A percentile compares a stretch with the other conserved stretches of the same genome.
phyloP scores from a whole-genome alignment of 2,888 invertebrate species.

The Tetranychus piercei region DNA sequence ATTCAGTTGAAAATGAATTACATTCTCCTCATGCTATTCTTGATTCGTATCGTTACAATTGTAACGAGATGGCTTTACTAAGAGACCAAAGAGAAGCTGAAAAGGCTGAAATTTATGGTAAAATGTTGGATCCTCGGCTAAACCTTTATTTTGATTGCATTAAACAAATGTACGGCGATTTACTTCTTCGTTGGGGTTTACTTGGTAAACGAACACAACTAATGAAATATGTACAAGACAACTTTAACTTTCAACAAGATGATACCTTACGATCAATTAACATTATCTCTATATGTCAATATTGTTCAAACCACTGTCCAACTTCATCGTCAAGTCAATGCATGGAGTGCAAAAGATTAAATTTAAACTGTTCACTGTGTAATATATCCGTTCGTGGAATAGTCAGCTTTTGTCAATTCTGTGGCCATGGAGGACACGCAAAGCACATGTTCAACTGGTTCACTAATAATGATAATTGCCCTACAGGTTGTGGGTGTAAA shows the following conservation, averaged over 20 bases:
- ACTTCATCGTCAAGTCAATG: conserved; percentile 37
- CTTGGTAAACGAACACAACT: conserved; percentile 58
- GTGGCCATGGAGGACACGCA: conserved; percentile 84
- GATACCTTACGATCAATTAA: conserved; percentile 34
- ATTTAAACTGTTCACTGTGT: conserved; percentile 64
- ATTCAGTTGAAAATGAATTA: conserved; percentile 52
- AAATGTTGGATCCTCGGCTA: conserved; percentile 37
- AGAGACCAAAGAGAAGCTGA: conserved; percentile 31
- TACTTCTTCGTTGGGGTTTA: conserved; percentile 65
- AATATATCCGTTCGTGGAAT: conserved; percentile 56
- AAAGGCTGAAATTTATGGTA: conserved; percentile 31
- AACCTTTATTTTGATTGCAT: conserved; percentile 55
- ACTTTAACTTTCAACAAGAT: conserved; percentile 4
- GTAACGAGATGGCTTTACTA: conserved; percentile 18
- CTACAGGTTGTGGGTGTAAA: conserved; percentile 77
- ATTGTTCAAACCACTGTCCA: conserved; percentile 41
- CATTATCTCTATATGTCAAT: conserved; percentile 51
- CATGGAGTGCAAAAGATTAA: conserved; percentile 48
- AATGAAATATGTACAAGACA: conserved; percentile 41
- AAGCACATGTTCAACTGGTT: conserved; percentile 69
- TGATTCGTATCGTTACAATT: neutral
- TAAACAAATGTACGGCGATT: conserved; percentile 69
- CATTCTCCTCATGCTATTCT: conserved; percentile 11
- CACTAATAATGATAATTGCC: conserved; percentile 53
- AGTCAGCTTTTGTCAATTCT: conserved; percentile 65